Conservation (phyloP, 2,113 vertebrate species). For the Callospermophilus lateralis region DNA sequence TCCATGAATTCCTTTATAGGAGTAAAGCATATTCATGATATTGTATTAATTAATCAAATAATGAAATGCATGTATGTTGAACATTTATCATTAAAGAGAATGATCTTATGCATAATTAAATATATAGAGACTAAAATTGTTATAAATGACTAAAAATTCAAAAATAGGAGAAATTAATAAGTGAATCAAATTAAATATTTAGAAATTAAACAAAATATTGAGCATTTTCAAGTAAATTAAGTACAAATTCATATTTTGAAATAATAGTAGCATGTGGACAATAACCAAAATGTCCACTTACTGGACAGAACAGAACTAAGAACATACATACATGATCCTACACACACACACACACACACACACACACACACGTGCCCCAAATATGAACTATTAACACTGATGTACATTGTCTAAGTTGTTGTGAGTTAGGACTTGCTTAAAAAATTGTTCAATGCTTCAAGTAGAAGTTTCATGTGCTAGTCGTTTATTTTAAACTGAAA, state of each 20-base stretch:
- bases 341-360: not conserved
- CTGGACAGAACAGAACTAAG: not conserved
- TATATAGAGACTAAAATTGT: constrained; percentile 41
- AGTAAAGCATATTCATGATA: constrained; percentile 61
- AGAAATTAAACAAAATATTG: not conserved
- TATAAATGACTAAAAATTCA: not conserved
- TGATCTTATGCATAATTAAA: constrained; percentile 66
- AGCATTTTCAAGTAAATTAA: not conserved
- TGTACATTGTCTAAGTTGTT: not conserved
- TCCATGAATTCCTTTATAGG: constrained; percentile 57
- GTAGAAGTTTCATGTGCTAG: not conserved
- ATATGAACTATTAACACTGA: not conserved
- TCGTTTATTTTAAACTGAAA: not conserved
- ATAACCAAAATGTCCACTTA: not conserved
- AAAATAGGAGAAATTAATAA: not conserved
- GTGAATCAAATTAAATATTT: not conserved
- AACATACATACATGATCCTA: not conserved
- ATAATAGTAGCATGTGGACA: not conserved
- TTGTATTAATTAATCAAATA: constrained; percentile 73
- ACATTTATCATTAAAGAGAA: constrained; percentile 48
- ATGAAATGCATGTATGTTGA: constrained; percentile 65
- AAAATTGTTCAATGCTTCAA: not conserved
- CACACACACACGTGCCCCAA: not conserved
- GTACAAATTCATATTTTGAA: not conserved
- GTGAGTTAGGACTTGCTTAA: not conserved